A percentile compares a stretch with the other conserved stretches of the same genome.
These are phyloP conservation scores for Pecten maximus DNA, from an alignment of 2,888 invertebrate species.

Conservation along the genomic window DNA sequence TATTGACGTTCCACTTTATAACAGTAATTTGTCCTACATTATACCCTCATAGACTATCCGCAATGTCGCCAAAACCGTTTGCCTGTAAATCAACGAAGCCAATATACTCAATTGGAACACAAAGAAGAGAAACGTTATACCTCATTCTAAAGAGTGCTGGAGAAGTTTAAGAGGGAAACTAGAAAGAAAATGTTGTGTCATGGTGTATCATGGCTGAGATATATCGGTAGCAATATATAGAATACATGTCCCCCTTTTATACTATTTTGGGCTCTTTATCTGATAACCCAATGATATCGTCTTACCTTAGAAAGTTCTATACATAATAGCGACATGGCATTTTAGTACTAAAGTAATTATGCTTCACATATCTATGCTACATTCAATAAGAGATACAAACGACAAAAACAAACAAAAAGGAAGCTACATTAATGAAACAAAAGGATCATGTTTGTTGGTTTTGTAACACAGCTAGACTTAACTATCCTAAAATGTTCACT, in stretches of 20 bases:
- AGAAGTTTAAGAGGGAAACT: not conserved
- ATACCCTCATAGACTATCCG: not conserved
- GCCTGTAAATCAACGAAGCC: not conserved
- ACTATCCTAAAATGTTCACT: no score
- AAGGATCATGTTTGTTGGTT: no score
- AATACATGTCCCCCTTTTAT: not conserved
- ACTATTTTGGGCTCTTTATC: not conserved
- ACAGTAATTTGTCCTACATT: not conserved
- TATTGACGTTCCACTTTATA: not conserved
- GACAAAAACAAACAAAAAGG: no score
- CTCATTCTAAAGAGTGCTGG: not conserved
- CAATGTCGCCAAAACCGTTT: not conserved
- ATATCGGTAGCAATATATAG: not conserved
- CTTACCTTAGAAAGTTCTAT: not conserved
- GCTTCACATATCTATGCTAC: not conserved
- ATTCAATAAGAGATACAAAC: not conserved
- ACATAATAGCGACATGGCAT: not conserved
- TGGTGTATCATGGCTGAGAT: not conserved
- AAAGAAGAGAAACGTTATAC: not conserved
- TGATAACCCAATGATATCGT: not conserved
- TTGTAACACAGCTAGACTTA: no score
- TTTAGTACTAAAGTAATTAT: not conserved
- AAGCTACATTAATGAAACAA: no score
- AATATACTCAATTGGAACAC: not conserved
- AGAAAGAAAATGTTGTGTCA: slow-evolving; percentile 15